These are phyloP conservation scores for Phaetusa simplex DNA, from an alignment of 2,113 vertebrate genomes.

Conservation along the genomic window DNA sequence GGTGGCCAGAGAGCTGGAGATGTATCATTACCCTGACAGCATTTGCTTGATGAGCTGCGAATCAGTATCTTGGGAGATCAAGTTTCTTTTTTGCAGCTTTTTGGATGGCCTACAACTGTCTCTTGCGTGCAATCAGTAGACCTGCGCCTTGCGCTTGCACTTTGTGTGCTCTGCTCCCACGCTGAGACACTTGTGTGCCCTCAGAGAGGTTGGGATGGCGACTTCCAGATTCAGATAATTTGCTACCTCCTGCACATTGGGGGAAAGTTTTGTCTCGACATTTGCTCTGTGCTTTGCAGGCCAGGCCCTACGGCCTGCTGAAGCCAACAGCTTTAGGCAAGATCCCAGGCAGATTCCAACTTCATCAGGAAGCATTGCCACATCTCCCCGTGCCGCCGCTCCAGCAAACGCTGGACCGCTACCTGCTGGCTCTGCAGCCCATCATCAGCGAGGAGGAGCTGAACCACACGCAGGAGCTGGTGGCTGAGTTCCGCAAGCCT, in stretches of 20 bases:
- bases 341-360: slow-evolving; percentile 80
- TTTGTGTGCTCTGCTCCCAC: background rate
- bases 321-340: slow-evolving; percentile 79
- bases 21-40: background rate
- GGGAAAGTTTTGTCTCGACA: background rate
- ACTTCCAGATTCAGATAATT: background rate
- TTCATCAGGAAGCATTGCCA: slow-evolving; percentile 88
- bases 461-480: slow-evolving; percentile 77
- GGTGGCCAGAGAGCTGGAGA: background rate
- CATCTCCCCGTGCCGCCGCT: slow-evolving; percentile 86
- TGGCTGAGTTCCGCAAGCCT: slow-evolving; percentile 82
- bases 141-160: accelerated
- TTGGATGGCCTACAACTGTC: background rate
- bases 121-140: background rate
- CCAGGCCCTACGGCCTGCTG: slow-evolving; percentile 81
- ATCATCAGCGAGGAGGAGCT: slow-evolving; percentile 87
- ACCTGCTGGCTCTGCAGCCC: slow-evolving; percentile 86
- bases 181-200: background rate
- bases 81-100: background rate
- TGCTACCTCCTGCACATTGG: accelerated
- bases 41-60: background rate
- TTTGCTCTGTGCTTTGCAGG: slow-evolving; percentile 69
- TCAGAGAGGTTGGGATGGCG: background rate
- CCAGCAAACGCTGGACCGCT: slow-evolving; percentile 89
- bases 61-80: background rate